Conservation (phyloP, 2,797 vertebrate genomes). For the Rhynchotus rufescens region DNA sequence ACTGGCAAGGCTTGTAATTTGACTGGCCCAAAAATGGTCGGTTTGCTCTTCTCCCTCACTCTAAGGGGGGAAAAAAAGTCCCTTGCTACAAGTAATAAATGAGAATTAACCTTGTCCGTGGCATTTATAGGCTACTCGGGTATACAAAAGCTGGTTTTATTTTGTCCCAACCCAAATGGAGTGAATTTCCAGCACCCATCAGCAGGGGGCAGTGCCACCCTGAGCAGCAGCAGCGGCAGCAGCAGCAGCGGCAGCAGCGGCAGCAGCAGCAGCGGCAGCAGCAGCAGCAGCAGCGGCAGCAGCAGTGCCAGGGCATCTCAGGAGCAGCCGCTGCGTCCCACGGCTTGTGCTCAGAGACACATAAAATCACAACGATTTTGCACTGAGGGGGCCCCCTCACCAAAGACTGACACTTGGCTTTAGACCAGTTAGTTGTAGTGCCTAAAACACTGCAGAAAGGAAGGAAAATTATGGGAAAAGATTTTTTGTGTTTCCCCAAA, state of each 20-base stretch:
- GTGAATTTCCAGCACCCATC: slow-evolving; percentile 48
- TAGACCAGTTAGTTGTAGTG: neutral
- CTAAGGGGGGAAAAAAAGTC: neutral
- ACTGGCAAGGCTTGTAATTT: neutral
- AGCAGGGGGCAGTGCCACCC: slow-evolving; percentile 77
- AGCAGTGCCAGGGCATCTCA: neutral
- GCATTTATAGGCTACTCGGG: neutral
- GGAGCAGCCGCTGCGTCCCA: neutral
- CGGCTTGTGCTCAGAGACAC: neutral
- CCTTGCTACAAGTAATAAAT: neutral
- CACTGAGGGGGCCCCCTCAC: neutral
- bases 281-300: no score
- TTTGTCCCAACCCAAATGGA: neutral
- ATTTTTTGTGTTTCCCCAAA: neutral
- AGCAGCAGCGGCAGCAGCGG: no score
- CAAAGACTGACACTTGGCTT: neutral
- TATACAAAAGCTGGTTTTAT: neutral
- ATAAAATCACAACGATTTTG: neutral
- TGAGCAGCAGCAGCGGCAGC: neutral
- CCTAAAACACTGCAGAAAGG: neutral
- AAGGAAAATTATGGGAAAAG: neutral
- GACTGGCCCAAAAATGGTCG: neutral
- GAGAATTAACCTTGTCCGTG: neutral
- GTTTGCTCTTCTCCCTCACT: neutral
- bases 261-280: no score